phyloP scores from a whole-genome alignment of 2,888 invertebrate species.

The Thera obeliscata region DNA sequence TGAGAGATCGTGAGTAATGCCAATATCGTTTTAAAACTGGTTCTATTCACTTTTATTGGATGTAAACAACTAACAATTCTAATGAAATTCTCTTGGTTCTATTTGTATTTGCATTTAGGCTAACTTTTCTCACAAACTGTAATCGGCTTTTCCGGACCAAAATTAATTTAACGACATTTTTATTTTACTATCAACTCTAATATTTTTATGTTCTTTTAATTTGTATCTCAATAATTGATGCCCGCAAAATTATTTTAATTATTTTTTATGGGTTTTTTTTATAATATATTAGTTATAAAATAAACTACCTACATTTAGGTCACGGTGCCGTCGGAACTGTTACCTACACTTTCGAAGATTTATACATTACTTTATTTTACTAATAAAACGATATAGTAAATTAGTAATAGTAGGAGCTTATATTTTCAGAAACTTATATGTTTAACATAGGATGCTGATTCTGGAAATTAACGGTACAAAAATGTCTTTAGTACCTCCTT shows the following conservation, averaged over 20 bases:
- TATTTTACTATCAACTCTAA: not conserved
- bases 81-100: constrained; percentile 13
- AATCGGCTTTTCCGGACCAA: not conserved
- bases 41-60: constrained; percentile 29
- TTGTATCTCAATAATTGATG: not conserved
- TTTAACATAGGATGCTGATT: too few species aligned
- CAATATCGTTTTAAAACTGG: constrained; percentile 40
- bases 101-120: constrained; percentile 13
- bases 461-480: too few species aligned
- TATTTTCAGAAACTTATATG: too few species aligned
- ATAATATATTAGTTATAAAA: not conserved
- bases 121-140: constrained; percentile 10
- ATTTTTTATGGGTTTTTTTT: not conserved
- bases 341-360: too few species aligned
- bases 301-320: not conserved
- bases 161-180: constrained; percentile 13
- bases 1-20: constrained; percentile 44
- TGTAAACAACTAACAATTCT: constrained; percentile 17
- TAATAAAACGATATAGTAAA: too few species aligned
- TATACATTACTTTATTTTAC: too few species aligned
- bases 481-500: too few species aligned
- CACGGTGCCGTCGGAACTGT: constrained; percentile 6
- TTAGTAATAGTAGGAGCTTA: too few species aligned
- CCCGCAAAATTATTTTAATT: constrained; percentile 4
- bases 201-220: not conserved